Percentiles rank a stretch among this genome's conserved stretches.
Conservation (phyloP, 2,797 vertebrate species). For the Peromyscus melanophrys region DNA sequence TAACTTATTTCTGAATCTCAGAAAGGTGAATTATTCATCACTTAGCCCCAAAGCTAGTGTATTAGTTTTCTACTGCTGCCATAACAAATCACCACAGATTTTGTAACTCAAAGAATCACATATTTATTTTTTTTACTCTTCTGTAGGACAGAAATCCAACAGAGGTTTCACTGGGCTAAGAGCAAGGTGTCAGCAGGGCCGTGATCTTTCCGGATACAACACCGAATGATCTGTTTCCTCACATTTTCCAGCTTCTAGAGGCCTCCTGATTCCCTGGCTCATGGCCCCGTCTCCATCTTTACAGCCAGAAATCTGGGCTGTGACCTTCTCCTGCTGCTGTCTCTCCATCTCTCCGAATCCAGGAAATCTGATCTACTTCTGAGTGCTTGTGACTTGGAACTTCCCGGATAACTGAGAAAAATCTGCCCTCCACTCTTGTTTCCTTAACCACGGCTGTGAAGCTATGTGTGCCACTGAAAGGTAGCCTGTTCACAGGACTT, state of each 20-base stretch:
- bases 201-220: neutral
- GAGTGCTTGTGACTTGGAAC: neutral
- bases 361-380: neutral
- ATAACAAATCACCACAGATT: slow-evolving; percentile 55
- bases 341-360: neutral
- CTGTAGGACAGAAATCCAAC: neutral
- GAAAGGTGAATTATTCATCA: slow-evolving; percentile 73
- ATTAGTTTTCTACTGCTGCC: slow-evolving; percentile 60
- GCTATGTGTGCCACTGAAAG: neutral
- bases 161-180: neutral
- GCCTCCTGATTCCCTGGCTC: neutral
- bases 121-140: slow-evolving; percentile 15
- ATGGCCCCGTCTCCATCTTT: neutral
- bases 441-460: neutral
- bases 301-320: neutral
- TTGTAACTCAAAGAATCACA: slow-evolving; percentile 43
- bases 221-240: neutral
- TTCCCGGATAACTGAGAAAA: neutral
- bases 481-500: neutral
- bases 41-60: slow-evolving; percentile 54
- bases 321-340: neutral
- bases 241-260: neutral
- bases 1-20: slow-evolving; percentile 66
- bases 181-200: neutral
- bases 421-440: neutral